A percentile compares a stretch with the other conserved stretches of the same genome.
phyloP scores from a whole-genome alignment of 1,140 invertebrate genomes.

The Babylonia areolata region DNA sequence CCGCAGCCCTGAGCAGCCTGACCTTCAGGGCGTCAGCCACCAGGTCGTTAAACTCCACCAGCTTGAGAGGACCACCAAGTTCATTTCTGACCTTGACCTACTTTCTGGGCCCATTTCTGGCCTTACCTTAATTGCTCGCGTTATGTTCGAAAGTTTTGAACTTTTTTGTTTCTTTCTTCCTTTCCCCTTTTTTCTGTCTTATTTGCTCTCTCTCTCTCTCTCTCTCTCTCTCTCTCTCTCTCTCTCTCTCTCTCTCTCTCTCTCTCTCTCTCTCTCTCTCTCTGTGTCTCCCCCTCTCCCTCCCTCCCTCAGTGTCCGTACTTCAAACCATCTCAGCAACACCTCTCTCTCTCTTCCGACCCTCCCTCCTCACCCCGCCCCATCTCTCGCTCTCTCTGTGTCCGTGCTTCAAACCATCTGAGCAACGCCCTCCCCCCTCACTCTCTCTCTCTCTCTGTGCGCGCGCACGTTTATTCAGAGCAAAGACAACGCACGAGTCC shows the following conservation, averaged over 20 bases:
- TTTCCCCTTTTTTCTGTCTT: background rate
- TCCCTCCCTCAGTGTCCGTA: background rate
- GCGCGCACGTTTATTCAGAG: background rate
- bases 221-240: slow-evolving; percentile 1
- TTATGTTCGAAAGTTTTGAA: too few species aligned
- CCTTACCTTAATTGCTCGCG: too few species aligned
- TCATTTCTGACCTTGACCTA: too few species aligned
- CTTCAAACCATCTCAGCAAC: background rate
- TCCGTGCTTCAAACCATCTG: background rate
- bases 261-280: background rate
- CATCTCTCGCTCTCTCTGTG: background rate
- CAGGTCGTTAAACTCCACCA: too few species aligned
- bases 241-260: too few species aligned
- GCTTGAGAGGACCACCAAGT: too few species aligned
- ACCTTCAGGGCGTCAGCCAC: too few species aligned
- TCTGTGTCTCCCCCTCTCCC: background rate
- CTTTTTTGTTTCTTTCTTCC: background rate
- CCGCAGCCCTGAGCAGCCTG: too few species aligned
- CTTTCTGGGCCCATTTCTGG: too few species aligned
- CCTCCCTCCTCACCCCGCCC: background rate
- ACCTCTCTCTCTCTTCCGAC: background rate
- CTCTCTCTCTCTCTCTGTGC: background rate
- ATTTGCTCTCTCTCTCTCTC: background rate
- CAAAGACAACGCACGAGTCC: too few species aligned
- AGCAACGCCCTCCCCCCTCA: background rate